These are phyloP conservation scores for Luperina nickerlii DNA, from an alignment of 2,888 invertebrate genomes.

Conservation along the genomic window DNA sequence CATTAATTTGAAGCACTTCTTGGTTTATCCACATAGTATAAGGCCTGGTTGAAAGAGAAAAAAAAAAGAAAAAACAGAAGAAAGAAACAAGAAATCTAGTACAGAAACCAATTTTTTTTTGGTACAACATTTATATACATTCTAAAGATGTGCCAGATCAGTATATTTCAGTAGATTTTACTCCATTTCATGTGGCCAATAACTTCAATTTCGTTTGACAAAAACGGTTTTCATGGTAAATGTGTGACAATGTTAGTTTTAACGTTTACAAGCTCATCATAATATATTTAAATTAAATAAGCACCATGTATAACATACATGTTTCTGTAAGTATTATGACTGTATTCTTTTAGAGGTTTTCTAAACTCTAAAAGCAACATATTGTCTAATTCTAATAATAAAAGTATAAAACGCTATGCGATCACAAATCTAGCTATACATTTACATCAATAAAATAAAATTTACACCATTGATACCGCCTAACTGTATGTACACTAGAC, in stretches of 20 bases:
- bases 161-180: slow-evolving; percentile 3
- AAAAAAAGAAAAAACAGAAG: no score
- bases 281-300: slow-evolving; percentile 60
- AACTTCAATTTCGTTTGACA: neutral
- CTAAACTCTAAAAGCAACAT: slow-evolving; percentile 76
- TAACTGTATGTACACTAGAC: slow-evolving; percentile 88
- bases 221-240: neutral
- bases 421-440: slow-evolving; percentile 87
- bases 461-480: slow-evolving; percentile 87
- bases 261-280: slow-evolving; percentile 67
- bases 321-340: slow-evolving; percentile 63
- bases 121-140: neutral
- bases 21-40: neutral
- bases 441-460: slow-evolving; percentile 85
- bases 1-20: slow-evolving; percentile 10
- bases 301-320: slow-evolving; percentile 65
- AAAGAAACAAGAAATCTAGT: neutral
- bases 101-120: neutral
- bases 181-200: neutral
- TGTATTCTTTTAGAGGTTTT: slow-evolving; percentile 67
- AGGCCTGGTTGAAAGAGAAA: neutral
- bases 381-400: slow-evolving; percentile 77
- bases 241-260: slow-evolving; percentile 21
- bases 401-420: slow-evolving; percentile 88
- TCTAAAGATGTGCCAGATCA: neutral